These are phyloP conservation scores for Harpagoxenus sublaevis DNA, from an alignment of 2,888 invertebrate genomes.

Conservation along the genomic window DNA sequence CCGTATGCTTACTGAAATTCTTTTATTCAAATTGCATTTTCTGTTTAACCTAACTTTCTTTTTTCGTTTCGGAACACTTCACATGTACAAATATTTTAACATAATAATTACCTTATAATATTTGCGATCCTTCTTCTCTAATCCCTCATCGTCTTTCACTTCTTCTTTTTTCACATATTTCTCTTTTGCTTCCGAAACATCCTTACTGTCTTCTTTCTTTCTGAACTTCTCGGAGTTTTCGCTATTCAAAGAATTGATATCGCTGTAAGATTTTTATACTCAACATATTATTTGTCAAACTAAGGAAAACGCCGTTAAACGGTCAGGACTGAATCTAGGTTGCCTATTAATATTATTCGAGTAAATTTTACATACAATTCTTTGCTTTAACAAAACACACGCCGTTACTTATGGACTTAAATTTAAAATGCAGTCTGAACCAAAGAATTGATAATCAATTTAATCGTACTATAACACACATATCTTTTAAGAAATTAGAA, in stretches of 20 bases:
- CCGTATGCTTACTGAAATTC: not conserved
- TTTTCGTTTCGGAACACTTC: not conserved
- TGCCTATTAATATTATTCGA: too few species aligned
- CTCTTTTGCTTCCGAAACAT: constrained; percentile 85
- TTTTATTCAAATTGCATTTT: not conserved
- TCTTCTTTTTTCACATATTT: constrained; percentile 88
- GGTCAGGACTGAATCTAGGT: too few species aligned
- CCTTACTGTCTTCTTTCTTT: constrained; percentile 85
- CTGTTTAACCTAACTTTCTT: not conserved
- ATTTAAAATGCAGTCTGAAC: too few species aligned
- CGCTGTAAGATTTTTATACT: constrained; percentile 4
- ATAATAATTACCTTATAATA: constrained; percentile 87
- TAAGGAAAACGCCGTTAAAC: too few species aligned
- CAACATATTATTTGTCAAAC: not conserved
- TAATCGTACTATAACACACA: too few species aligned
- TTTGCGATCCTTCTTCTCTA: constrained; percentile 88
- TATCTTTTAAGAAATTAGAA: too few species aligned
- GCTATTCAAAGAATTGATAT: constrained; percentile 64
- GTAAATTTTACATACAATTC: too few species aligned
- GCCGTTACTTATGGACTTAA: too few species aligned
- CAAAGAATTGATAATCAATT: too few species aligned
- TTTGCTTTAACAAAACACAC: too few species aligned
- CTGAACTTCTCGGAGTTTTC: constrained; percentile 81
- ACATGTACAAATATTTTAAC: not conserved
- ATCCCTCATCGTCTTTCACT: constrained; percentile 86